Evolutionary conservation across 2,888 invertebrate genomes (phyloP), one percentile per base, ranked within the genome.

Genomic region (Rhagium mordax): DNA sequence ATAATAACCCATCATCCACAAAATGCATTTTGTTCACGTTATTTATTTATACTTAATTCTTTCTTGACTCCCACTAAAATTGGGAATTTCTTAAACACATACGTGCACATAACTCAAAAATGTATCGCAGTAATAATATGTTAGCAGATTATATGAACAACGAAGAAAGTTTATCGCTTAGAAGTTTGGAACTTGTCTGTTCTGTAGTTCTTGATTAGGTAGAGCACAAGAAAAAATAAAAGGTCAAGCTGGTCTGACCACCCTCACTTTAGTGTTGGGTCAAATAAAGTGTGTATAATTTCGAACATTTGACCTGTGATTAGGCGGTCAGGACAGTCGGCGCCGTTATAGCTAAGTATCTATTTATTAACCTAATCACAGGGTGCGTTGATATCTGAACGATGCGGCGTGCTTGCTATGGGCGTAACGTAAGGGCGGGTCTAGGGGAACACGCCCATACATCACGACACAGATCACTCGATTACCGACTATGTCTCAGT

Each of bases 321-420:
- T 86, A 86, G 85, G 84, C 85, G 85, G 85, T 84, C 84, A 84
- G 83, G 83, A 81, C 82, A 72, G 83, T 81, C 85, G 85, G 85
- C 85, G 86, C 85, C 86, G 84, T 78, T 83, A 75, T 80, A 78
- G 82, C 84, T 84, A 85, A 85, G 85, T 85, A 86, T 86, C 86
- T 87, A 87, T 87, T 87, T 86, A 87, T 87, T 87, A 87, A 82
- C 81, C 83, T 87, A 87, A 87, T 86, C 85, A 86, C 86, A 86
- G 86, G 87, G 87, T 86, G 85, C 82, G 79, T 81, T 80, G 81
- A 78, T 75, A 77, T 70, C 72, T 61, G 70, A 65, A 72, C 74
- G 74, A 71, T 73, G 71, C 77, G 74, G 71, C 74, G 73, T 74
- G 74, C 76, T 72, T 59, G 74, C 69, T 73, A 75, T 74, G 76